phyloP scores from a whole-genome alignment of 2,888 invertebrate species.

The Choristoneura rosaceana region DNA sequence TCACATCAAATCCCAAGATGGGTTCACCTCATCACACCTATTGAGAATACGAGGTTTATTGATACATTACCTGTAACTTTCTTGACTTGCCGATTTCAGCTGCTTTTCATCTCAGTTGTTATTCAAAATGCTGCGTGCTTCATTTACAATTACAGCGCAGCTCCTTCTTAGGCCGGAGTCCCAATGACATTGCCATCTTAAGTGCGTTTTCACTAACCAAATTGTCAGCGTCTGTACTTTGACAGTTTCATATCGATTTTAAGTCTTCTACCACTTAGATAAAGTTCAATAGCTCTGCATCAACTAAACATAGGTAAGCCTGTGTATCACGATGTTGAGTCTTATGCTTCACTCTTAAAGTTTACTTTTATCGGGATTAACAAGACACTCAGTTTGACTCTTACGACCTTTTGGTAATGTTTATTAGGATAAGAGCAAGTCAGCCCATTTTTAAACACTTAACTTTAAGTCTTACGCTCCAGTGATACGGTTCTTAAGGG shows the following conservation, averaged over 20 bases:
- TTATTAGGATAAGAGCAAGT: neutral
- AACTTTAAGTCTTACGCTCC: neutral
- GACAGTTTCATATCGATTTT: neutral
- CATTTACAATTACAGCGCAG: slow-evolving; percentile 1
- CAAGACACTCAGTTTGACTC: neutral
- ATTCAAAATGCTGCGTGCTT: neutral
- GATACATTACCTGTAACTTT: neutral
- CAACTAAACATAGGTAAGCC: neutral
- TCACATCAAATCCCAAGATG: too few species aligned
- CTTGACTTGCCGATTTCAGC: neutral
- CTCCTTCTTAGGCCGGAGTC: slow-evolving; percentile 7
- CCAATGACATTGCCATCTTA: slow-evolving; percentile 3
- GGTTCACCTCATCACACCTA: too few species aligned
- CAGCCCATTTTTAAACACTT: neutral
- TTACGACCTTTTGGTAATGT: neutral
- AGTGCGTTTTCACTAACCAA: slow-evolving; percentile 21
- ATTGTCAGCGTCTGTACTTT: neutral
- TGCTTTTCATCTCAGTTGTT: neutral
- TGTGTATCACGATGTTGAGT: neutral
- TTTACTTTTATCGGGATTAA: neutral
- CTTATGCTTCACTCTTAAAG: neutral
- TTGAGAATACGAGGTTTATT: neutral
- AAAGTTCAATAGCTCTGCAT: neutral
- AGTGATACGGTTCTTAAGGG: slow-evolving; percentile 11
- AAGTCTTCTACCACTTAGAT: neutral